phyloP scores from a whole-genome alignment of 2,113 vertebrate species.

The Pseudonaja textilis region DNA sequence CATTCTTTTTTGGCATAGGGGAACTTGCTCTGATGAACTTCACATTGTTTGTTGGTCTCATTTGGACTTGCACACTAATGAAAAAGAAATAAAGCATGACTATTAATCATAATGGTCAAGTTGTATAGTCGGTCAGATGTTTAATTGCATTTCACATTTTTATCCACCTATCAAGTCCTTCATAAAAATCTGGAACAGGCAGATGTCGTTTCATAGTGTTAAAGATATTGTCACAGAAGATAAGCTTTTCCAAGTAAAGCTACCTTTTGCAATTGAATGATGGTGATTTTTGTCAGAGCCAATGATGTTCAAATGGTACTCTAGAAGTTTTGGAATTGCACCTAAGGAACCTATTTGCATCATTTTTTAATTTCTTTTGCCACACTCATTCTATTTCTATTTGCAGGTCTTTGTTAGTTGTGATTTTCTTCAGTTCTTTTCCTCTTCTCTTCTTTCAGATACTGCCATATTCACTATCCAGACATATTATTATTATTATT shows the following conservation, averaged over 20 bases:
- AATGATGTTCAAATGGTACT: not conserved
- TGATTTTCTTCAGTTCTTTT: not conserved
- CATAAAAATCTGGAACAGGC: not conserved
- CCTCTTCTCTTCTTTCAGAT: not conserved
- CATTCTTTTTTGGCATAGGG: constrained; percentile 97
- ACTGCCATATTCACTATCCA: not conserved
- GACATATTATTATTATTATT: too few species aligned
- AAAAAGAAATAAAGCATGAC: constrained; percentile 39
- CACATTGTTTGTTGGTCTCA: constrained; percentile 86
- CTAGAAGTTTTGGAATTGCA: not conserved
- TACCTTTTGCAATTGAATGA: too few species aligned
- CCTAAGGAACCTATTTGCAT: not conserved
- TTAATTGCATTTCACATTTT: not conserved
- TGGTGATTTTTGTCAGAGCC: too few species aligned
- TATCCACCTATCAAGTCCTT: not conserved
- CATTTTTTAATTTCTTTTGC: not conserved
- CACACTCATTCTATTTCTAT: not conserved
- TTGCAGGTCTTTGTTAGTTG: not conserved
- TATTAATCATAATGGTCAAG: not conserved
- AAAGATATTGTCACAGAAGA: not conserved
- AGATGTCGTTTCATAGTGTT: not conserved
- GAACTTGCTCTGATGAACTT: constrained; percentile 92
- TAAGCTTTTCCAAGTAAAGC: too few species aligned
- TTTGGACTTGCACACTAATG: constrained; percentile 87
- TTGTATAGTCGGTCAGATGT: not conserved